Evolutionary conservation across 2,113 vertebrate genomes (phyloP).

Genomic region (Cochlearius cochlearius): DNA sequence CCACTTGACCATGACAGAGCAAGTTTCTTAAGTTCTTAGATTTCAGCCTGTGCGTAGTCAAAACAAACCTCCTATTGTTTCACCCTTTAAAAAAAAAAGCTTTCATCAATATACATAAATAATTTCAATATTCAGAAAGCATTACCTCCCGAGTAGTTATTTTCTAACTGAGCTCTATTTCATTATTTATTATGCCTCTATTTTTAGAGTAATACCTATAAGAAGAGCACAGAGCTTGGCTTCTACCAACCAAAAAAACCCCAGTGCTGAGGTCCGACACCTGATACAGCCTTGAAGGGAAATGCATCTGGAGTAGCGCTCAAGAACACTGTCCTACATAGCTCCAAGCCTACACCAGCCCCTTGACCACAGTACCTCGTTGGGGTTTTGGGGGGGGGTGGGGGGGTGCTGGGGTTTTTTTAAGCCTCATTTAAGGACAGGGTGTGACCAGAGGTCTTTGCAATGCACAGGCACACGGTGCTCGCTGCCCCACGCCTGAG

Average conservation of each 20-base stretch:
- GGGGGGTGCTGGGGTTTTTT: too few relatives aligned
- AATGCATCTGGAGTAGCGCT: fast-evolving
- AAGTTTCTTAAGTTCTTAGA: not conserved
- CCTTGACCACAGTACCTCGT: fast-evolving
- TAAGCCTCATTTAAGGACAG: not conserved
- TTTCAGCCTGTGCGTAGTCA: not conserved
- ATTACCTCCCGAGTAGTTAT: not conserved
- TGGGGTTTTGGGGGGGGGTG: fast-evolving
- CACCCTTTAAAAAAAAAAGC: not conserved
- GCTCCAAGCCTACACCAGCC: not conserved
- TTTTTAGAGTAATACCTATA: not conserved
- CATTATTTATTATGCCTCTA: not conserved
- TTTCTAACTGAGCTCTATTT: not conserved
- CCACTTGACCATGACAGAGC: not conserved
- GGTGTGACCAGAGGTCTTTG: not conserved
- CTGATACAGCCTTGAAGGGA: not conserved
- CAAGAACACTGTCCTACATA: fast-evolving
- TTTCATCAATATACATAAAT: not conserved
- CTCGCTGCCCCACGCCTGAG: fast-evolving
- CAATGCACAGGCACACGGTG: fast-evolving
- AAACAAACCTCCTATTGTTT: not conserved
- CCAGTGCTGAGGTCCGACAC: fast-evolving
- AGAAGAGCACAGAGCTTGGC: not conserved
- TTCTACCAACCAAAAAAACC: not conserved
- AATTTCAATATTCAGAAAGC: not conserved